phyloP scores from a whole-genome alignment of 2,888 invertebrate species.

The Calephelis perditalis region DNA sequence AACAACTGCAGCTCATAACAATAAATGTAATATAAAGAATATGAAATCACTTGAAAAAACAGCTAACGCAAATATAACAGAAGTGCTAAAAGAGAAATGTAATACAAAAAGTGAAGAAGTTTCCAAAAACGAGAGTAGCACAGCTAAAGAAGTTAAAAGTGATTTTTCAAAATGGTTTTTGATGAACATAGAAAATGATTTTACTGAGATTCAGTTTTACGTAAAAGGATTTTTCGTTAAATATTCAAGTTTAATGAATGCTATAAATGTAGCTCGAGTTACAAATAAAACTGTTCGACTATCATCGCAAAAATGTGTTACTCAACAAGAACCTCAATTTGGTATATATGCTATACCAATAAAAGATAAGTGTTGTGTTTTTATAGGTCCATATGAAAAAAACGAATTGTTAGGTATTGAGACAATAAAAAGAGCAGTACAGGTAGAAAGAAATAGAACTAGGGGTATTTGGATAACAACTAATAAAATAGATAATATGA shows the following conservation, averaged over 20 bases:
- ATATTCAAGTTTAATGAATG: conserved; percentile 66
- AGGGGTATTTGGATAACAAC: conserved; percentile 64
- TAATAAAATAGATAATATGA: conserved; percentile 55
- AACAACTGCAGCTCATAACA: not conserved
- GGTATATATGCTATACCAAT: conserved; percentile 66
- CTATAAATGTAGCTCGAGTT: conserved; percentile 64
- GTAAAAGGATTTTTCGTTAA: conserved; percentile 73
- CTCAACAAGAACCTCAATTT: conserved; percentile 47
- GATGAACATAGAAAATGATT: conserved; percentile 74
- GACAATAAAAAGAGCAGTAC: conserved; percentile 44
- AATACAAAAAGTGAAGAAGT: not conserved
- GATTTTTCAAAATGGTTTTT: conserved; percentile 72
- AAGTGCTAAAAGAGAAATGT: not conserved
- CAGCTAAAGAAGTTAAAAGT: conserved; percentile 13
- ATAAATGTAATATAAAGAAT: not conserved
- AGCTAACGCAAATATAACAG: not conserved
- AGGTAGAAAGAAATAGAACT: conserved; percentile 40
- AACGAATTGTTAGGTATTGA: conserved; percentile 59
- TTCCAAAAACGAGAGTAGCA: not conserved
- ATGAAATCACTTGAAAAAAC: not conserved
- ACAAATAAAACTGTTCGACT: conserved; percentile 69
- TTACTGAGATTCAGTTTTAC: conserved; percentile 70
- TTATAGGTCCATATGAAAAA: conserved; percentile 64
- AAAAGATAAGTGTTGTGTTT: conserved; percentile 49
- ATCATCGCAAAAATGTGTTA: conserved; percentile 49